Evolutionary conservation across 92 coral and sea anemone species (phyloP), one percentile per base, ranked within the genome.

Genomic region (Porites evermanni): DNA sequence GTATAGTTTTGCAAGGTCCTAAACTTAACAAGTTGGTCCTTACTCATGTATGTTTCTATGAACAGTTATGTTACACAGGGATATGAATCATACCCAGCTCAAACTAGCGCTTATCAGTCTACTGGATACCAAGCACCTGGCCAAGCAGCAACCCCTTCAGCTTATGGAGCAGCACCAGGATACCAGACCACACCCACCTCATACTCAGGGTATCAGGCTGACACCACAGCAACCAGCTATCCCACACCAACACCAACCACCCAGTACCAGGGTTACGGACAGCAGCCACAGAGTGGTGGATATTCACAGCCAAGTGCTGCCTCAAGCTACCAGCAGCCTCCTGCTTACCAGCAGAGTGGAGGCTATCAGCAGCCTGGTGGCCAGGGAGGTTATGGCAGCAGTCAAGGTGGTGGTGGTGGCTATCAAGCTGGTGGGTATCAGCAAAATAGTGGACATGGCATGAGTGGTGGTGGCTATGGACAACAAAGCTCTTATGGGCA

Each of bases 401-500:
- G 50, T n/a, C 73, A 64, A 20, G 52, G 67, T 12, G 54, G 67
- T 8, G 75, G 76, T 2, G 68, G 83, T 7, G 82, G 88, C 7
- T 76, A 85, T 70, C 76, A 67, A 32, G 32, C 63, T 67, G 77
- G 88, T 67, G 88, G 88, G 38, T 76, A 78, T 78, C 87, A 83
- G 24, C 80, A 53, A 12, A 72, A 51, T 16, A 4, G 74, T 70
- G 77, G 83, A 2, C 82, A 68, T 13, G 75, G 88, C n/a, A 63
- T 80, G 2, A 38, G 86, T 47, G 64, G 61, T 47, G 72, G 80
- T 47, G 87, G 88, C 21, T 85, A 85, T 26, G 77, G 83, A 13
- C 88, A 85, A 21, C 83, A 83, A 63, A 50, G 87, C 71, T 71
- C 83, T 19, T 85, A 85, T 85, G 88, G 88, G 24, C 82, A 85